Percentiles rank a stretch among this genome's conserved stretches.
phyloP scores from a whole-genome alignment of 2,888 invertebrate genomes.

The Malacosoma neustria region DNA sequence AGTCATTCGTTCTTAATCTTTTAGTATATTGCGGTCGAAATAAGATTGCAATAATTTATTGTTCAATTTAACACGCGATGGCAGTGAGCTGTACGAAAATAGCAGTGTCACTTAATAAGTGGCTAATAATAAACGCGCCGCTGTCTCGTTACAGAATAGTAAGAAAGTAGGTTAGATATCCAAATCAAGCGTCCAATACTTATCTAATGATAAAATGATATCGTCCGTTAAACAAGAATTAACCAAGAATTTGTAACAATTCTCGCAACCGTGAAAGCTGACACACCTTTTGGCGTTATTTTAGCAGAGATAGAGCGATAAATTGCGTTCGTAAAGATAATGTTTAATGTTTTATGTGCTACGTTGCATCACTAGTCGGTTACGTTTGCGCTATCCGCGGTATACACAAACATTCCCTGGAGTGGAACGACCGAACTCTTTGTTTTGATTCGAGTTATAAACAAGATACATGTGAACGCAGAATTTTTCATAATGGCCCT shows the following conservation, averaged over 20 bases:
- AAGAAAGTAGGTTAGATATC: constrained; percentile 56
- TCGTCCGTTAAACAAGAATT: constrained; percentile 23
- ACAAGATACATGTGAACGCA: constrained; percentile 60
- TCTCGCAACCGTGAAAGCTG: constrained; percentile 11
- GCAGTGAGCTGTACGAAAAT: constrained; percentile 22
- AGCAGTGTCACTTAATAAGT: constrained; percentile 40
- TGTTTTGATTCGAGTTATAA: constrained; percentile 55
- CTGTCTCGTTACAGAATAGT: constrained; percentile 19
- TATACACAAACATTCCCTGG: constrained; percentile 53
- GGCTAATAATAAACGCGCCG: constrained; percentile 34
- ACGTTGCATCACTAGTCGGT: constrained; percentile 42
- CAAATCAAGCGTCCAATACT: constrained; percentile 21
- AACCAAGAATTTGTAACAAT: constrained; percentile 27
- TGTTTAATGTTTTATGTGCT: constrained; percentile 50
- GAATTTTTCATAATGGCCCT: constrained; percentile 49
- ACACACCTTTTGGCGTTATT: constrained; percentile 22
- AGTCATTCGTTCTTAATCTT: too few species aligned
- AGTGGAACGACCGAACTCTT: constrained; percentile 58
- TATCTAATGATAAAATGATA: constrained; percentile 60
- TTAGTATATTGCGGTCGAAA: too few species aligned
- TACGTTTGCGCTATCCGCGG: constrained; percentile 23
- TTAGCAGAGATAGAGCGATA: constrained; percentile 26
- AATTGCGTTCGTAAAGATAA: constrained; percentile 27
- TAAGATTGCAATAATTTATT: too few species aligned
- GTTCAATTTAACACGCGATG: constrained; percentile 1